Evolutionary conservation across 35 echinoderm and acorn worm genomes (phyloP).

Genomic region (Apostichopus californicus): DNA sequence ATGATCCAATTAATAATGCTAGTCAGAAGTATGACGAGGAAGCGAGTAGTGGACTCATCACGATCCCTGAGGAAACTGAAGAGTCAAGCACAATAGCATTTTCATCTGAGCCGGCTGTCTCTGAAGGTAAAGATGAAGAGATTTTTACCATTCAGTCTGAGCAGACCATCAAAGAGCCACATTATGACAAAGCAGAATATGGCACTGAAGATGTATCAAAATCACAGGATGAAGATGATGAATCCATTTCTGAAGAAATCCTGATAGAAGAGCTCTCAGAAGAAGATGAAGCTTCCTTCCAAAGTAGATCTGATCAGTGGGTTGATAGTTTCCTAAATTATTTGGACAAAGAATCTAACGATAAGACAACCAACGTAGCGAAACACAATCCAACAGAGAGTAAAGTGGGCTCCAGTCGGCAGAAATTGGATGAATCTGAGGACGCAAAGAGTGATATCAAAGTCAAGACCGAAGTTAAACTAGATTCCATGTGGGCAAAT

Average conservation of each 20-base stretch:
- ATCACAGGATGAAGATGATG: too few species aligned
- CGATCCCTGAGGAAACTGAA: background rate
- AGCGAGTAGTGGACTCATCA: background rate
- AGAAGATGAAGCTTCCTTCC: too few species aligned
- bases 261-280: too few species aligned
- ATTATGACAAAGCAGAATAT: too few species aligned
- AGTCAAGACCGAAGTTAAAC: background rate
- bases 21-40: background rate
- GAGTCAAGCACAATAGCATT: background rate
- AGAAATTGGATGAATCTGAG: background rate
- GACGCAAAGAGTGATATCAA: background rate
- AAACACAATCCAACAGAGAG: too few species aligned
- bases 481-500: background rate
- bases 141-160: too few species aligned
- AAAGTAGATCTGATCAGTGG: background rate
- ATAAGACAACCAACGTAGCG: too few species aligned
- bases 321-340: background rate
- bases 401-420: too few species aligned
- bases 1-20: background rate
- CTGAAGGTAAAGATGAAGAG: too few species aligned
- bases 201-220: too few species aligned
- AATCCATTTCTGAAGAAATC: too few species aligned
- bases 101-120: background rate
- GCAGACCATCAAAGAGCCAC: too few species aligned
- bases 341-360: background rate